Evolutionary conservation across 1,140 invertebrate genomes (phyloP), one percentile per base, ranked within the genome.

Genomic region (Rhynchophorus ferrugineus): DNA sequence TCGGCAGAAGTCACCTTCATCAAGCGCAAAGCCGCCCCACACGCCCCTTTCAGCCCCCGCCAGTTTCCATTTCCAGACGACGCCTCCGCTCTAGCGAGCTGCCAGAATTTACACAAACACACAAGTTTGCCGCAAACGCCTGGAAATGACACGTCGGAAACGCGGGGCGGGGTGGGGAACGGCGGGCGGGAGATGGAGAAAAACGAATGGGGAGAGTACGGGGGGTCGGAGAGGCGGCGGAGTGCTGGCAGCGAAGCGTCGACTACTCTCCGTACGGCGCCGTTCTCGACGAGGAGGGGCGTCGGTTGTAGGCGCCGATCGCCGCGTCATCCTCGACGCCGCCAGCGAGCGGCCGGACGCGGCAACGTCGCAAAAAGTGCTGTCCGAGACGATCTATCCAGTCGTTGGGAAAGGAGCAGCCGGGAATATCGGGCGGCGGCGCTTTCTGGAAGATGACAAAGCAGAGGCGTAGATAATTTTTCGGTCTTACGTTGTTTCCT

Each of bases 301-400:
- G 50, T 53, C 50, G 50, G 36, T 53, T 18, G 35, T 21, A 53
- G 50, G 50, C 50, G 50, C 50, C 50, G 50, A 22, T 36, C 50
- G 50, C 41, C 50, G 50, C 50, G 50, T 53, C 50, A 53, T 35
- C 38, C 42, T 39, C 50, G 50, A 53, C 50, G 50, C 50, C 50
- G 50, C 34, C 43, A 46, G 50, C 44, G 14, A 18, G 43, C 44
- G 37, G 43, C 50, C 50, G 50, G 50, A 53, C 50, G 50, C 50
- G 50, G 44, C 50, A 53, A 53, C 50, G 50, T 22, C 29, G 43
- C 50, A 53, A 53, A 53, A 53, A 53, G 50, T 53, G 50, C 50
- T 41, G 43, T n/a, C 20, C 43, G 50, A 53, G 50, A 53, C 46
- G 43, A 53, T 53, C 44, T 46, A 36, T 42, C 41, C 50, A 44